Conservation (phyloP, 1,140 invertebrate genomes). For the Zaprionus taronus region DNA sequence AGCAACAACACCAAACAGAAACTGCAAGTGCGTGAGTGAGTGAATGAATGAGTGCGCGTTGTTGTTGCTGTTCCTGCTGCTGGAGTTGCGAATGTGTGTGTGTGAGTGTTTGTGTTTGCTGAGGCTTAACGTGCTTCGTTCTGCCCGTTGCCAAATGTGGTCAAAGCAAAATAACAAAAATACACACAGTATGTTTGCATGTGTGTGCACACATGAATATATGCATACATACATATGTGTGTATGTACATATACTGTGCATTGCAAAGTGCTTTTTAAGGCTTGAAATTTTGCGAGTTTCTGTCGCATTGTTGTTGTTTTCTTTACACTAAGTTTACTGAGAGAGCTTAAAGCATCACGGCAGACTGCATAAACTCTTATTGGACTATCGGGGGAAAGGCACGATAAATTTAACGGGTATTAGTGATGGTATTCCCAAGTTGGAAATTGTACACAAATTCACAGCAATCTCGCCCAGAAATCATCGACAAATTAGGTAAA, state of each 20-base stretch:
- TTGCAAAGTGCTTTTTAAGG: constrained; percentile 79
- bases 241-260: constrained; percentile 30
- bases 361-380: constrained; percentile 24
- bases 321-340: constrained; percentile 33
- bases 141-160: constrained; percentile 75
- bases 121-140: constrained; percentile 55
- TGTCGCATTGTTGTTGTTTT: constrained; percentile 44
- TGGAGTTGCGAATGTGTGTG: constrained; percentile 36
- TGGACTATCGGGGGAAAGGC: constrained; percentile 4
- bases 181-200: constrained; percentile 28
- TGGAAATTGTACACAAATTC: constrained; percentile 19
- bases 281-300: constrained; percentile 51
- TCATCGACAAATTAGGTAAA: constrained; percentile 57
- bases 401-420: background rate
- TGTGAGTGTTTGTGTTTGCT: constrained; percentile 53
- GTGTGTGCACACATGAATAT: constrained; percentile 20
- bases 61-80: constrained; percentile 27
- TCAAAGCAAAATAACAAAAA: constrained; percentile 74
- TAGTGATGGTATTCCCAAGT: background rate
- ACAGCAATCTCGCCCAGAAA: constrained; percentile 37
- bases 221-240: constrained; percentile 19
- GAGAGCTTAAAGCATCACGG: constrained; percentile 9
- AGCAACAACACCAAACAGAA: constrained; percentile 35
- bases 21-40: constrained; percentile 61
- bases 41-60: constrained; percentile 42